A percentile compares a stretch with the other conserved stretches of the same genome.
These are phyloP conservation scores for Tympanuchus pallidicinctus DNA, from an alignment of 2,113 vertebrate genomes.

Conservation along the genomic window DNA sequence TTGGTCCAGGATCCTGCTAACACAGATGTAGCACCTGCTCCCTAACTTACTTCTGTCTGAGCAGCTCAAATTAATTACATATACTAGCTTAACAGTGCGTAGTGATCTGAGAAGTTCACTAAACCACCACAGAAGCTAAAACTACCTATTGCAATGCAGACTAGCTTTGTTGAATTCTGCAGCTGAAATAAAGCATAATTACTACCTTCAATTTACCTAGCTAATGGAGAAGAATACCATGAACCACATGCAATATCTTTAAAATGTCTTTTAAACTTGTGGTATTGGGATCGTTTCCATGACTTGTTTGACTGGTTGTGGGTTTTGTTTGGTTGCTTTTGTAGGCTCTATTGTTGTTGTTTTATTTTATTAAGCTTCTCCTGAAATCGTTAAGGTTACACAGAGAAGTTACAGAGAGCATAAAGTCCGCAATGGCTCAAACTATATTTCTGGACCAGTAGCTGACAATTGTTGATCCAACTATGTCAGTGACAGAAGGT, in stretches of 20 bases:
- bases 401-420: not conserved
- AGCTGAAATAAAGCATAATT: not conserved
- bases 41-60: not conserved
- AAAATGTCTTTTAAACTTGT: not conserved
- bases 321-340: not conserved
- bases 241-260: not conserved
- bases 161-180: not conserved
- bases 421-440: not conserved
- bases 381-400: not conserved
- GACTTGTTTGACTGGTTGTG: not conserved
- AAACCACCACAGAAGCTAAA: not conserved
- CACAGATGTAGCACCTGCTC: not conserved
- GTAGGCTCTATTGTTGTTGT: not conserved
- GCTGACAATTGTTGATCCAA: not conserved
- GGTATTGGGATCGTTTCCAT: not conserved
- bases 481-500: conserved; percentile 31
- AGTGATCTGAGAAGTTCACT: not conserved
- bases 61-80: not conserved
- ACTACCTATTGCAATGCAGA: not conserved
- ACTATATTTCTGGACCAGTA: not conserved
- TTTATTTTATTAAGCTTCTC: not conserved
- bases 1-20: not conserved
- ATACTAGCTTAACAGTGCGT: not conserved
- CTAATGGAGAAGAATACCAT: not conserved
- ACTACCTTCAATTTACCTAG: not conserved